Evolutionary conservation across 2,113 vertebrate genomes (phyloP).

Genomic region (Pongo abelii): DNA sequence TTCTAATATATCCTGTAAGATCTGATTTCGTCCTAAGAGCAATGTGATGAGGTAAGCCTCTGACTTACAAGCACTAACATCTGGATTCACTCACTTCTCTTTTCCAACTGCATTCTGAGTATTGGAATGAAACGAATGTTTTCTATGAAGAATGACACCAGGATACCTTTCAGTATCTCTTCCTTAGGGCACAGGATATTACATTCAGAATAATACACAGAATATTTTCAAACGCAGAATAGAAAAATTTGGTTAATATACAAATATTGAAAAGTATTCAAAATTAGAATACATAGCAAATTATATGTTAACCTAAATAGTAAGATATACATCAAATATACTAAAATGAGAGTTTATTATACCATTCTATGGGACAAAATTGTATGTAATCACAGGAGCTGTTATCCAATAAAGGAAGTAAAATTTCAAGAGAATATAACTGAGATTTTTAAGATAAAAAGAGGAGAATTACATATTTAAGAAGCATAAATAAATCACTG

Average conservation of each 20-base stretch:
- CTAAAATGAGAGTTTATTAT: neutral
- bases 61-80: neutral
- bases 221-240: constrained; percentile 1
- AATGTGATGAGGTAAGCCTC: neutral
- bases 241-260: neutral
- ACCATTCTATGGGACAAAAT: neutral
- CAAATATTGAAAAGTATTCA: neutral
- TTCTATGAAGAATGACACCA: neutral
- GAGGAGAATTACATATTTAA: neutral
- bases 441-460: neutral
- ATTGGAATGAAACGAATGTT: neutral
- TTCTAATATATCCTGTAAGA: neutral
- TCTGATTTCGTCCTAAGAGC: neutral
- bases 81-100: neutral
- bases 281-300: neutral
- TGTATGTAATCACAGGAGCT: neutral
- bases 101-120: neutral
- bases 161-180: neutral
- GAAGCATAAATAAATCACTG: neutral
- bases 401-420: neutral
- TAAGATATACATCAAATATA: neutral
- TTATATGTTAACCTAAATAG: neutral
- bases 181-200: neutral
- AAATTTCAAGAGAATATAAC: neutral
- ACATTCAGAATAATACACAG: neutral